A percentile compares a stretch with the other conserved stretches of the same genome.
Conservation (phyloP, 2,113 vertebrate species). For the Dinomys branickii region DNA sequence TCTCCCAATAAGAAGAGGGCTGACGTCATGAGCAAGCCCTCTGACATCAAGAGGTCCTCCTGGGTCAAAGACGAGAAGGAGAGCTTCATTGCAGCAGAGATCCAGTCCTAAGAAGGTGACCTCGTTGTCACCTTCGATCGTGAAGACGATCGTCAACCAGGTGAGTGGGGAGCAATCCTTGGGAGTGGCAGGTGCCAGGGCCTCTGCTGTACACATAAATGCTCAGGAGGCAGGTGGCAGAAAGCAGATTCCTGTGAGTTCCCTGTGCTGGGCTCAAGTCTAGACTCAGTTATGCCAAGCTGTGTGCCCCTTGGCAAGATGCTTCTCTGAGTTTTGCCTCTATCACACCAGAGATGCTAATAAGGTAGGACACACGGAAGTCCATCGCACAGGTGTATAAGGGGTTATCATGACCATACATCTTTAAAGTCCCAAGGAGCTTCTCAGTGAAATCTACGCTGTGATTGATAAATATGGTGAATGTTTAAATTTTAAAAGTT, state of each 20-base stretch:
- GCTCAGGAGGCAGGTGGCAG: background rate
- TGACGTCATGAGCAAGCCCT: constrained; percentile 64
- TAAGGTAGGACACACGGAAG: background rate
- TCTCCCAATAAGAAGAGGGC: constrained; percentile 67
- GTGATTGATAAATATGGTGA: background rate
- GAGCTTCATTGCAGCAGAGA: constrained; percentile 68
- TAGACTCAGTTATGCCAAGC: background rate
- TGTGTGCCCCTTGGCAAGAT: background rate
- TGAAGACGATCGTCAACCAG: constrained; percentile 66
- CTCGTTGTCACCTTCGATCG: constrained; percentile 44
- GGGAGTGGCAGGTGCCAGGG: background rate
- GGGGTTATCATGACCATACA: no score
- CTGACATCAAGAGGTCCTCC: constrained; percentile 73
- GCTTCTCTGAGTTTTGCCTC: background rate
- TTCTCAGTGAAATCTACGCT: background rate
- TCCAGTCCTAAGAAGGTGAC: constrained; percentile 73
- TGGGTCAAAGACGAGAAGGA: constrained; percentile 74
- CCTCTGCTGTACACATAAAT: background rate
- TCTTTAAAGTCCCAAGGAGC: background rate
- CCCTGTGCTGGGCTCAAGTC: background rate
- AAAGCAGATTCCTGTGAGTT: background rate
- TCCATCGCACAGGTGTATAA: background rate
- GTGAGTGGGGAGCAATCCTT: background rate
- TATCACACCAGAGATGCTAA: background rate
- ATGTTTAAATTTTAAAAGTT: background rate